Base-by-base conservation (phyloP, 2,113 vertebrate species). In the Otolemur garnettii region DNA sequence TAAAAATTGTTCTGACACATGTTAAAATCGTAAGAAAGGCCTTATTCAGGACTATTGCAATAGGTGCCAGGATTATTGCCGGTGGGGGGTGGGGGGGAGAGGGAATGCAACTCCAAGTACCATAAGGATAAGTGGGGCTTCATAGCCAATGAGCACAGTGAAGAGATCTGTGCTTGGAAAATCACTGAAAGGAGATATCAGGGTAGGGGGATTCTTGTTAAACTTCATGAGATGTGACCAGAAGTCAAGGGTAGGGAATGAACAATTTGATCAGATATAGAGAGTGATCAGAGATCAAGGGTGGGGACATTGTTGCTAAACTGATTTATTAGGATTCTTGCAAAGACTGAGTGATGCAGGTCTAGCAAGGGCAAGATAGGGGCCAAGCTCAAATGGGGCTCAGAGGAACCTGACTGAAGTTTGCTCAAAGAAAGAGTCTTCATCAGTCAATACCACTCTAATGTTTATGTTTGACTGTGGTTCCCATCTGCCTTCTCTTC, bases 381-480 rank as follows among this genome's bases (percentile, higher is more conserved):
- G 15, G 10, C 30, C 45, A 45, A 26, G 17, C 21, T 19, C 7
- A 0, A 35, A 50, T 42, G 77, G n/a, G 38, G 24, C 28, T 72
- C 60, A 66, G 35, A 66, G 38, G 33, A 35, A 8, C 45, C 57
- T 11, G 53, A 12, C 45, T n/a, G 35, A 74, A 71, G 69, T 26
- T 33, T 19, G 35, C 22, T 33, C 1, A 1, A 17, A 15, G 55
- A 89, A 24, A 75, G 33, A 21, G 11, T 1, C 55, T 57, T 55
- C 22, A 35, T 59, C 30, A 4, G 38, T 18, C 35, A 6, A 21
- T n/a, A 30, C n/a, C 24, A 15, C 15, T 64, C 78, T 80, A 7
- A 35, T 8, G 8, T 68, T 26, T 22, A 26, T 9, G 14, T 3
- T 35, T 12, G 5, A 2, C 24, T 3, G 0, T 15, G 4, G n/a